These are phyloP conservation scores for Artibeus lituratus DNA, from an alignment of 2,797 vertebrate genomes.

Conservation along the genomic window DNA sequence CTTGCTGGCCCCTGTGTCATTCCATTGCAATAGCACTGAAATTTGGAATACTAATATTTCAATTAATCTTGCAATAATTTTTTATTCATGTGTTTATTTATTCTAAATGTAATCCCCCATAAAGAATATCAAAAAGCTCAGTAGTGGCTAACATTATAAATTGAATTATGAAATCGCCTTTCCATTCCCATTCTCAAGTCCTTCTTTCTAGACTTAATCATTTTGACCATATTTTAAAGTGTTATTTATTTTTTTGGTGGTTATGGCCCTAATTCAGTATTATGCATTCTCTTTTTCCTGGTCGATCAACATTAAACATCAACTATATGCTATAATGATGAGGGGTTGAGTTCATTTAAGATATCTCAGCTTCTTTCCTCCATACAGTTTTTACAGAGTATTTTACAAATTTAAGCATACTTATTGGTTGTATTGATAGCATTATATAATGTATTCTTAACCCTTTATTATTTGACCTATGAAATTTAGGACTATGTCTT, in stretches of 20 bases:
- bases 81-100: background rate
- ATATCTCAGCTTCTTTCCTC: background rate
- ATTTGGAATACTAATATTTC: background rate
- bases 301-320: background rate
- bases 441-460: background rate
- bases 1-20: background rate
- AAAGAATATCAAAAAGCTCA: background rate
- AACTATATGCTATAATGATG: background rate
- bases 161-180: background rate
- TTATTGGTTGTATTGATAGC: background rate
- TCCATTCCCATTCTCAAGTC: background rate
- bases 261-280: background rate
- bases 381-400: background rate
- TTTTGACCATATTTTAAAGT: background rate
- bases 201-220: background rate
- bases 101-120: background rate
- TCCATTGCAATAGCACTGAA: background rate
- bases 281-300: background rate
- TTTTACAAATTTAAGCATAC: background rate
- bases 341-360: background rate
- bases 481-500: background rate
- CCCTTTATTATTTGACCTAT: background rate
- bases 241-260: background rate
- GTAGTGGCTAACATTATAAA: background rate
- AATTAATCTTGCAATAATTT: background rate